Base-by-base conservation (phyloP, 2,797 vertebrate species). In the Hyperoplus immaculatus region DNA sequence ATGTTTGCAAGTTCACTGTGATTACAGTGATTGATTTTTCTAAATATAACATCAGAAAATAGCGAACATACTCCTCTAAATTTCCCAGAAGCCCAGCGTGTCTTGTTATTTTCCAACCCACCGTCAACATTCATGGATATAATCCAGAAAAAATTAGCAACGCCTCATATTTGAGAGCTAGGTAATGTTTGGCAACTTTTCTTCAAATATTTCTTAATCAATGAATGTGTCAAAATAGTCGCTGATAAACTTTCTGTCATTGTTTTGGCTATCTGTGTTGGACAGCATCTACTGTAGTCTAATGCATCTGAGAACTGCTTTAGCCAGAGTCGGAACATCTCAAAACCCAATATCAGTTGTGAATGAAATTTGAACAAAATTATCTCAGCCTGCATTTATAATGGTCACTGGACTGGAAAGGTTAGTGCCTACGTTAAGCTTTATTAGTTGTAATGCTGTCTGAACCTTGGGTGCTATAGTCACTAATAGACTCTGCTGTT, bases 401-500 rank as follows among this genome's bases (percentile, higher is more conserved):
- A 45, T 0, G 4, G 38, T 70, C 14, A 29, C 43, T 49, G 29
- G 4, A 57, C 61, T 18, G 55, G 49, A 63, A 57, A 67, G 15
- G 61, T 64, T 57, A 54, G 43, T 1, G 13, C 16, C 41, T 8
- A 18, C 38, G 9, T 57, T 51, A 36, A 60, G 49, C 51, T 68
- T 45, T 42, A 14, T 65, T 18, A 60, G 65, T 36, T 61, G 13
- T 55, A 38, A 61, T 61, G 53, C 59, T 36, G 46, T 73, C 38
- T 65, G 68, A 79, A 29, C 53, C 41, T 18, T 43, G 60, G 29
- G 15, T 39, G 43, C 45, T 29, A 29, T 10, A 0, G 14, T 67
- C 29, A 41, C 4, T 62, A 53, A 41, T 42, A 1, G n/a, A 4
- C 54, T 8, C 21, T 18, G 36, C 46, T 43, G 57, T 62, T 56